Evolutionary conservation across 2,113 vertebrate species (phyloP).

Genomic region (Catharus minimus): DNA sequence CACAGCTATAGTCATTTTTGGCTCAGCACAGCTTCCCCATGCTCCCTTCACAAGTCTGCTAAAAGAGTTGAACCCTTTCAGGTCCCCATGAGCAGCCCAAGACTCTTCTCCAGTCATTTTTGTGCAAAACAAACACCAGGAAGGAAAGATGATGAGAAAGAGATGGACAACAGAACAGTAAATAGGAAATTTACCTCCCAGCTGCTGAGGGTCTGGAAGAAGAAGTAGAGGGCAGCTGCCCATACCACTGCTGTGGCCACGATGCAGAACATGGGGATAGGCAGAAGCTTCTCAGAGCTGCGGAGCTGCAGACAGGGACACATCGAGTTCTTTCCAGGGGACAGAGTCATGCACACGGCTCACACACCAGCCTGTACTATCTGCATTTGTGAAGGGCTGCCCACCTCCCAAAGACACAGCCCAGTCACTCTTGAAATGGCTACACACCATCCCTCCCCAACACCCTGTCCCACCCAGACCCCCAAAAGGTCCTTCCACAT

Average conservation of each 20-base stretch:
- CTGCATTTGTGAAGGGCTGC: neutral
- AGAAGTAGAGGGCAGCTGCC: constrained; percentile 81
- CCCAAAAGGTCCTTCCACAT: neutral
- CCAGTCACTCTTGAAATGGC: neutral
- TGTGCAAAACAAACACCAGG: neutral
- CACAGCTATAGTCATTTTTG: neutral
- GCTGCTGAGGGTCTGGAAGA: constrained; percentile 84
- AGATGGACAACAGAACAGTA: neutral
- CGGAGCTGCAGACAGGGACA: constrained; percentile 67
- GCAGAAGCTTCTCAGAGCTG: constrained; percentile 78
- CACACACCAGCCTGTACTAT: neutral
- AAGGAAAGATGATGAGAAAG: neutral
- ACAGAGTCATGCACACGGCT: neutral
- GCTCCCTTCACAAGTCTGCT: neutral
- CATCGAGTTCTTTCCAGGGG: neutral
- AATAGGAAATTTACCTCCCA: constrained; percentile 78
- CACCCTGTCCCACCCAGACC: neutral
- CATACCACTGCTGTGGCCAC: constrained; percentile 76
- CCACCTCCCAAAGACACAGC: neutral
- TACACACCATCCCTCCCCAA: neutral
- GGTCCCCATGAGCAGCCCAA: neutral
- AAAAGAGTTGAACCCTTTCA: neutral
- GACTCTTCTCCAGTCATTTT: neutral
- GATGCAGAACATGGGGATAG: constrained; percentile 76
- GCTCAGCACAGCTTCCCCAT: neutral